A percentile compares a stretch with the other conserved stretches of the same genome.
These are phyloP conservation scores for Maccullochella peelii DNA, from an alignment of 2,113 vertebrate species.

Conservation along the genomic window DNA sequence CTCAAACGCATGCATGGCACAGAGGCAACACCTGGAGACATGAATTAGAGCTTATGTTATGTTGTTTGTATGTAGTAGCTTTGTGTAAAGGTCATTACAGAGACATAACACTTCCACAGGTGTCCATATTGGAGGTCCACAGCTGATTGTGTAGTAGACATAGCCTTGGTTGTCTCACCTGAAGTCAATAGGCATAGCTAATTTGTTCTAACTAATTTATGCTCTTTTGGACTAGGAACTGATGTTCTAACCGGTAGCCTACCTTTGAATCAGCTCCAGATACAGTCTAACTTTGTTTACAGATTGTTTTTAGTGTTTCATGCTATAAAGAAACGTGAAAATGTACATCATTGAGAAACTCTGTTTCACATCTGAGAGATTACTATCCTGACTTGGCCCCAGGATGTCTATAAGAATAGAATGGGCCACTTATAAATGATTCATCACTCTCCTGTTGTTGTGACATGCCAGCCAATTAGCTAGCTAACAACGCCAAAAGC, in stretches of 20 bases:
- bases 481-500: background rate
- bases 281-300: background rate
- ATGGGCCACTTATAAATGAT: slow-evolving; percentile 3
- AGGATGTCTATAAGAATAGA: slow-evolving; percentile 24
- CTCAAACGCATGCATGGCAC: slow-evolving; percentile 38
- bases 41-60: background rate
- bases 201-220: background rate
- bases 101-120: slow-evolving; percentile 14
- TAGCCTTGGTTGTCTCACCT: background rate
- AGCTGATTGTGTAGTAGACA: slow-evolving; percentile 35
- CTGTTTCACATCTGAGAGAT: background rate
- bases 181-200: background rate
- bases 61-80: background rate
- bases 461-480: background rate
- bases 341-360: slow-evolving; percentile 16
- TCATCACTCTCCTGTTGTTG: slow-evolving; percentile 20
- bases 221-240: background rate
- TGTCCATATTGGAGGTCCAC: slow-evolving; percentile 40
- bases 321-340: background rate
- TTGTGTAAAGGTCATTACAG: slow-evolving; percentile 5
- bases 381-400: slow-evolving; percentile 14
- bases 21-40: slow-evolving; percentile 37
- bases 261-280: background rate
- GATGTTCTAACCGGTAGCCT: background rate
- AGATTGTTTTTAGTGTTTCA: background rate